These are phyloP conservation scores for Cheilosia vulpina DNA, from an alignment of 2,888 invertebrate genomes.

Conservation along the genomic window DNA sequence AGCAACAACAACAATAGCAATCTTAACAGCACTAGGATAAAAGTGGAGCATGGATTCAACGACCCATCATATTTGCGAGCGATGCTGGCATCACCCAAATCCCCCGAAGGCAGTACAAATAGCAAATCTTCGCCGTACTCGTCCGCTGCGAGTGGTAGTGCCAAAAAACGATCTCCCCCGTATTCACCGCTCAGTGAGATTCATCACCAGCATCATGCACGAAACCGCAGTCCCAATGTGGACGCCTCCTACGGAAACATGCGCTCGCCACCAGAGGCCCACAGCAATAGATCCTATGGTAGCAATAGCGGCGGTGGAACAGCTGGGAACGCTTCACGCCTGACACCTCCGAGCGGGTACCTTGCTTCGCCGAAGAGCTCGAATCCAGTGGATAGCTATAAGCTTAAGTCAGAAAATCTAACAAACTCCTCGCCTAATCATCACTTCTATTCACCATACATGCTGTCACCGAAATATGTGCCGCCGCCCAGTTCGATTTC, in stretches of 20 bases:
- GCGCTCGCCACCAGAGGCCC: constrained; percentile 78
- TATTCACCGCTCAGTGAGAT: constrained; percentile 79
- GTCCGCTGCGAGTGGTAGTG: constrained; percentile 64
- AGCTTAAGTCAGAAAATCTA: constrained; percentile 72
- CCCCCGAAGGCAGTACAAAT: constrained; percentile 81
- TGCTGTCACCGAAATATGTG: constrained; percentile 79
- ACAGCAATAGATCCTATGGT: constrained; percentile 72
- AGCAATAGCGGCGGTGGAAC: constrained; percentile 49
- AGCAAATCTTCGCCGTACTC: constrained; percentile 63
- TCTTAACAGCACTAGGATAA: constrained; percentile 36
- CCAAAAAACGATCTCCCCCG: constrained; percentile 82
- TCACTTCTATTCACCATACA: constrained; percentile 80
- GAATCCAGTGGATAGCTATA: constrained; percentile 76
- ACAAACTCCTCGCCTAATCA: constrained; percentile 76
- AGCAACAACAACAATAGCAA: constrained; percentile 79
- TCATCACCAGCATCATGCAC: constrained; percentile 68
- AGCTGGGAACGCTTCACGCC: constrained; percentile 76
- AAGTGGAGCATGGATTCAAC: constrained; percentile 76
- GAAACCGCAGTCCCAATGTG: constrained; percentile 76
- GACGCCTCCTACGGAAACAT: constrained; percentile 73
- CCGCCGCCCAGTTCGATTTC: constrained; percentile 75
- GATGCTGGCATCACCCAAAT: constrained; percentile 83
- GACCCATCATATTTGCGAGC: constrained; percentile 80
- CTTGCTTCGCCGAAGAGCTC: constrained; percentile 77
- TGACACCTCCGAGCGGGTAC: constrained; percentile 69